Conservation (phyloP, 2,113 vertebrate species). For the Osmerus mordax region DNA sequence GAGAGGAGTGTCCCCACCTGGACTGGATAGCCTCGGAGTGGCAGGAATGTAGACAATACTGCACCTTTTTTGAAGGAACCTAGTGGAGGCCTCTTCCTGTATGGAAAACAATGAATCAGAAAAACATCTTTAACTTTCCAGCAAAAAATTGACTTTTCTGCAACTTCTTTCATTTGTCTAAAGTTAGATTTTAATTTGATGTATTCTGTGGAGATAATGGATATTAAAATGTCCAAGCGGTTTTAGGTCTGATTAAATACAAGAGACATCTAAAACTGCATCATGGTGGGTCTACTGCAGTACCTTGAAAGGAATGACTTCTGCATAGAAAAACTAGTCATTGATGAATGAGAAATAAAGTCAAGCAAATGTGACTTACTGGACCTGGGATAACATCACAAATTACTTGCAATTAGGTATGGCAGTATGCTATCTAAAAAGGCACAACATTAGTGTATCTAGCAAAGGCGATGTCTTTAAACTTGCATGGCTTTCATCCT, state of each 20-base stretch:
- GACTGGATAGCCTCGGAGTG: constrained; percentile 25
- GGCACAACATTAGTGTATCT: constrained; percentile 26
- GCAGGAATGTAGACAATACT: constrained; percentile 31
- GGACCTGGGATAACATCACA: constrained; percentile 27
- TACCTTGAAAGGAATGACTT: constrained; percentile 59
- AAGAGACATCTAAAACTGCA: constrained; percentile 44
- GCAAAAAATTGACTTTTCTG: not conserved
- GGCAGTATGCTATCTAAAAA: constrained; percentile 14
- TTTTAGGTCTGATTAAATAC: constrained; percentile 44
- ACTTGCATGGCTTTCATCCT: constrained; percentile 39
- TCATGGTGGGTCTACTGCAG: constrained; percentile 61
- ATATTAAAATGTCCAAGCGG: not conserved
- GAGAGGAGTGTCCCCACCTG: constrained; percentile 14
- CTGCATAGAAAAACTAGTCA: constrained; percentile 48
- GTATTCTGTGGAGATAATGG: not conserved
- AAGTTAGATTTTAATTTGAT: constrained; percentile 9
- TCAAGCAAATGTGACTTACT: constrained; percentile 18
- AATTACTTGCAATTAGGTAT: constrained; percentile 44
- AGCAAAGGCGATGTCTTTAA: constrained; percentile 40
- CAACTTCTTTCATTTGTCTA: constrained; percentile 16
- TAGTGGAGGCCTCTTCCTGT: constrained; percentile 55
- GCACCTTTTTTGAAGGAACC: constrained; percentile 34
- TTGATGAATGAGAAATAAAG: constrained; percentile 51
- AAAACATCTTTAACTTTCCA: too few species aligned
- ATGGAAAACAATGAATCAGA: not conserved